Percentiles rank a stretch among this genome's conserved stretches.
Evolutionary conservation across 1,140 invertebrate species (phyloP).

Genomic region (Lucilia sericata): DNA sequence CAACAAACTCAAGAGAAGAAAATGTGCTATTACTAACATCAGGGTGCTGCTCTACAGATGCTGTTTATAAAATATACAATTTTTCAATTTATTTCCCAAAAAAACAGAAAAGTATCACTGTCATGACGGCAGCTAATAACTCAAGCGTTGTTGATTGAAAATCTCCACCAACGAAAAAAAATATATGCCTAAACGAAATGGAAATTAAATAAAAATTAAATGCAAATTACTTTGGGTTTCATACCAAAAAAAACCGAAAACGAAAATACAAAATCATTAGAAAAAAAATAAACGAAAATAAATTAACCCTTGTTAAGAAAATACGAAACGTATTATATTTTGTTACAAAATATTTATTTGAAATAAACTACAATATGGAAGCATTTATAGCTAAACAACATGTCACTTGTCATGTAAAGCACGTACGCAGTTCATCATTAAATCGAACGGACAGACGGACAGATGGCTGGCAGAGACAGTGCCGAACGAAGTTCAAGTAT

Average conservation of each 20-base stretch:
- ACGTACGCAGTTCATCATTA: slow-evolving; percentile 11
- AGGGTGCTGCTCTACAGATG: background rate
- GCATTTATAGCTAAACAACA: background rate
- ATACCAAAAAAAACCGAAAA: slow-evolving; percentile 9
- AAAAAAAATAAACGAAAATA: background rate
- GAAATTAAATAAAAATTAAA: slow-evolving; percentile 39
- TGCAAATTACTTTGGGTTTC: slow-evolving; percentile 29
- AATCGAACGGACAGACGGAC: no score
- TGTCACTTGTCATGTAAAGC: slow-evolving; percentile 36
- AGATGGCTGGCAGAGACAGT: background rate
- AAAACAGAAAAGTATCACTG: background rate
- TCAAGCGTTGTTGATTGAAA: slow-evolving; percentile 23
- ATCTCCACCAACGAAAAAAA: background rate
- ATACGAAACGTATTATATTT: background rate
- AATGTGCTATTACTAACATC: background rate
- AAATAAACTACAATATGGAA: background rate
- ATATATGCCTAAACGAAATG: background rate
- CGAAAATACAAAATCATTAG: background rate
- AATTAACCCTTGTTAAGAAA: slow-evolving; percentile 36
- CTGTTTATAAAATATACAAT: background rate
- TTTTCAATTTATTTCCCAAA: background rate
- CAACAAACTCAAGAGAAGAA: background rate
- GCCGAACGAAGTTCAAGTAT: background rate
- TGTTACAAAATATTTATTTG: background rate
- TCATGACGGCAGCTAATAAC: background rate